Base-by-base conservation (phyloP, 1,140 invertebrate species). In the Apis cerana region DNA sequence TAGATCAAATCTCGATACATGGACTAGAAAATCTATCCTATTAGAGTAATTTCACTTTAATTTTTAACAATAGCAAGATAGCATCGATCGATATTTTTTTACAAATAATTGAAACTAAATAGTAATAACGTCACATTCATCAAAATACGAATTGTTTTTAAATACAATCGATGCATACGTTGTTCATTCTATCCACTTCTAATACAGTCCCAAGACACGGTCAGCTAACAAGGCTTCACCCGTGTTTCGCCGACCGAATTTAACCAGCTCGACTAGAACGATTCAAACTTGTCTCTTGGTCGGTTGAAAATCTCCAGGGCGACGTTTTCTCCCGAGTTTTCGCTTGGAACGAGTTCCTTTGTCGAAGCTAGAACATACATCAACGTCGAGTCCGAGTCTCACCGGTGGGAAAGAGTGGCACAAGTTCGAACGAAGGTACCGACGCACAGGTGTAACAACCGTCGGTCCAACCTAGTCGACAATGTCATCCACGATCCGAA, bases 301-400 rank as follows among this genome's bases (percentile, higher is more conserved):
- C 2, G 33, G 58, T 50, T 62, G 33, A 80, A 83, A 65, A 64
- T 50, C 79, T 69, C 83, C 21, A 33, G 52, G 50, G 64, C 5
- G 12, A 33, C 27, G 43, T 54, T 70, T 64, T 21, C 70, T 75
- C 33, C 23, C 52, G 8, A 75, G n/a, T 8, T 75, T 56, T 58
- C 70, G 33, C 7, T 15, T n/a, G 17, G n/a, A 52, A 50, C 48
- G 43, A 70, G 27, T 11, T 21, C 54, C 71, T 58, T 58, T 67
- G 50, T 75, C 48, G 33, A 17, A 43, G 23, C 23, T 15, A 23
- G 52, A 17, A 43, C 78, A 64, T 56, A 79, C 76, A 48, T 43
- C 54, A 79, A 23, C 52, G 76, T 65, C 76, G 65, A 27, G n/a
- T 75, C 59, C n/a, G n/a, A 5, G n/a, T 52, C 17, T 23, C 68